phyloP scores from a whole-genome alignment of 2,113 vertebrate species.

The Manacus vitellinus region DNA sequence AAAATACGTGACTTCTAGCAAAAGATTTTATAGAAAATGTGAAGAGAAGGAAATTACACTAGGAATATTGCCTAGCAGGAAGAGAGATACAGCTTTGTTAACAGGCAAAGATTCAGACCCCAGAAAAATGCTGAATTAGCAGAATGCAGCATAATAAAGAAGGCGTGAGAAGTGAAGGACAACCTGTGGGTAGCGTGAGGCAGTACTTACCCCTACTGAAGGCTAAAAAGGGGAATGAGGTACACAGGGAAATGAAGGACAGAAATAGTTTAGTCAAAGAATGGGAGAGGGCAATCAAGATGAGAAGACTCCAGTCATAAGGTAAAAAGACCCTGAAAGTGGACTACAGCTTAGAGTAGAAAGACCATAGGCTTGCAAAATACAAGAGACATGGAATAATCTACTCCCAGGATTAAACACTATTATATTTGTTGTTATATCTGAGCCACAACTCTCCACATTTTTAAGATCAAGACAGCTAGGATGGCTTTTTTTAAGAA shows the following conservation, averaged over 20 bases:
- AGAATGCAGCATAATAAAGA: not conserved
- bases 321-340: not conserved
- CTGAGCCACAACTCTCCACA: not conserved
- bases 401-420: not conserved
- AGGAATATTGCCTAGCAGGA: not conserved
- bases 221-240: not conserved
- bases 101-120: not conserved
- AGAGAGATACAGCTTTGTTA: not conserved
- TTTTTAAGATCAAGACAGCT: not conserved
- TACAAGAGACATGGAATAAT: not conserved
- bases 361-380: not conserved
- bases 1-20: not conserved
- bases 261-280: not conserved
- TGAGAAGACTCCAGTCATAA: not conserved
- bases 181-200: rapidly evolving
- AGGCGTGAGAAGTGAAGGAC: not conserved
- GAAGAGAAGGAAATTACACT: not conserved
- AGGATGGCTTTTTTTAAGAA: not conserved
- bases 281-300: not conserved
- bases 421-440: not conserved
- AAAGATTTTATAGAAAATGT: not conserved
- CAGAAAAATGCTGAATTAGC: not conserved
- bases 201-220: not conserved
- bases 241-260: not conserved
- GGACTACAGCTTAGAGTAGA: not conserved